Percentiles rank a stretch among this genome's conserved stretches.
These are phyloP conservation scores for Ochropleura leucogaster DNA, from an alignment of 2,888 invertebrate genomes.

Conservation along the genomic window DNA sequence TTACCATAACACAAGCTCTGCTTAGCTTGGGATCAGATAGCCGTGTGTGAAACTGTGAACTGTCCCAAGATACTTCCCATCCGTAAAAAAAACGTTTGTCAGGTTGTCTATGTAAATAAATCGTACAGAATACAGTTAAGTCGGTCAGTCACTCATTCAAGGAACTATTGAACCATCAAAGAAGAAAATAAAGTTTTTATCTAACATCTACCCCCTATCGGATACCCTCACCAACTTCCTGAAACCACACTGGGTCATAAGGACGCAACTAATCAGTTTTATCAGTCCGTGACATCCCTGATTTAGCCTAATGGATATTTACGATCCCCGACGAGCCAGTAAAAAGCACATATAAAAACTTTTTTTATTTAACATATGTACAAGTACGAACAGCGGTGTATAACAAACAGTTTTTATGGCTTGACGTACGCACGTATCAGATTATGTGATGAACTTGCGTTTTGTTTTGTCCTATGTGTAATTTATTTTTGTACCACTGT, in stretches of 20 bases:
- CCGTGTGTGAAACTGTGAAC: no score
- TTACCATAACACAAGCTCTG: no score
- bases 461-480: constrained; percentile 25
- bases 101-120: not conserved
- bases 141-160: not conserved
- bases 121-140: not conserved
- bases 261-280: constrained; percentile 49
- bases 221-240: not conserved
- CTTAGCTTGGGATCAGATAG: no score
- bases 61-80: no score
- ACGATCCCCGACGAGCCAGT: constrained; percentile 58
- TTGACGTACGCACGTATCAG: constrained; percentile 50
- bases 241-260: not conserved
- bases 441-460: constrained; percentile 51
- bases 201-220: not conserved
- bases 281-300: constrained; percentile 53
- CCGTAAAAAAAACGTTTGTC: no score
- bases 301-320: constrained; percentile 65
- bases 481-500: constrained; percentile 20
- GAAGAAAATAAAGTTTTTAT: constrained; percentile 3
- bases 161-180: not conserved
- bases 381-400: constrained; percentile 40
- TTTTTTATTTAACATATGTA: constrained; percentile 64
- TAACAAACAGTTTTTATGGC: constrained; percentile 63
- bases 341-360: constrained; percentile 64